Evolutionary conservation across 35 echinoderm and acorn worm genomes (phyloP), one percentile per base, ranked within the genome.

Genomic region (Chiridota heheva): DNA sequence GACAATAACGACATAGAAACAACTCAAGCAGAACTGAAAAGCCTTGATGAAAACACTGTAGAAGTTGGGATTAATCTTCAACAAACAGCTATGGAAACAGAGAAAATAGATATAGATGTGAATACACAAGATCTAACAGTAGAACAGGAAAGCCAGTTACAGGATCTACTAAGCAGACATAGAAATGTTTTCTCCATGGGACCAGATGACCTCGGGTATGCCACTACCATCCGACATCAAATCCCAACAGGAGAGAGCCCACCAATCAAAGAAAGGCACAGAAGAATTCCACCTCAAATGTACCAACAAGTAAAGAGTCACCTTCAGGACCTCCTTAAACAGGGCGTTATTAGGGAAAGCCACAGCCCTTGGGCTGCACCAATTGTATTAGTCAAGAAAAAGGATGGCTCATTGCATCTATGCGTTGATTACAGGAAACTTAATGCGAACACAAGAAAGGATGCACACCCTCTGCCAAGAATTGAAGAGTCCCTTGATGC

Each of bases 301-400:
- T 81, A 62, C 15, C 36, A 80, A 47, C 61, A 91, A 49, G 82
- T 91, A 12, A 69, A 78, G 31, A 26, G 79, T 7, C 59, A 85
- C 30, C 45, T 80, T 7, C 20, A 35, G 38, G 53, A 32, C 18
- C 73, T 86, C 1, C 51, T 86, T 12, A 44, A 86, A 25, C 44
- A 67, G 48, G 82, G 80, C 1, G 66, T 91, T 4, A 90, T 90
- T 25, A 44, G 36, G n/a, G 82, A 91, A 44, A 81, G 62, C 20
- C 48, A 43, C 36, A 87, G 83, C 27, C 82, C 89, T 16, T 92
- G 81, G 81, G 88, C 88, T 26, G 67, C 83, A 0, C 83, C 89
- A 22, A 87, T 92, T 6, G 89, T 92, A 25, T 7, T 92, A 6
- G 90, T 88, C 5, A 28, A 59, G 25, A 88, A 92, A 61, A n/a